Base-by-base conservation (phyloP, 2,888 invertebrate genomes). In the Idaea dimidiata region DNA sequence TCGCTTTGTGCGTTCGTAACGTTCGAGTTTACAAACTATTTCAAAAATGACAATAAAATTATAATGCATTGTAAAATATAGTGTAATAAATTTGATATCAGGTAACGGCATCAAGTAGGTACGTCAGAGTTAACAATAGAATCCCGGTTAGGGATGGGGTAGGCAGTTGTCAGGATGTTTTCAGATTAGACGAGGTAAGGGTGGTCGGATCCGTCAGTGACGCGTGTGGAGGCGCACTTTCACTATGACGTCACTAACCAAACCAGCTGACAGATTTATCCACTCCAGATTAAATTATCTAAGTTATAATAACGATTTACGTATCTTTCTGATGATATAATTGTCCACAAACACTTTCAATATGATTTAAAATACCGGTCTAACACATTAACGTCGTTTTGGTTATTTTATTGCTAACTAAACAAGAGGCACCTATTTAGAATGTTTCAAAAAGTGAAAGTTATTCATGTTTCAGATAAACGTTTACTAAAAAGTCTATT, bases 181-280 rank as follows among this genome's bases (percentile, higher is more conserved):
- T 67, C 67, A 67, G 70, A 59, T 61, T 66, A 74, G 74, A 72
- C 75, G 72, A 73, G 73, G 77, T 76, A 74, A 71, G 66, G 64
- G 66, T 69, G 64, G 66, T 71, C 68, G 72, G 66, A 65, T 65
- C 70, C 65, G 70, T 71, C 75, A 58, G 74, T 88, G 87, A 87
- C 87, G 85, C 81, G 79, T 72, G 72, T 69, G 74, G 78, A 80
- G 78, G 73, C 76, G 79, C 76, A 76, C 69, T 75, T 75, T 66
- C 71, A 74, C 65, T 65, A 78, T 88, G 88, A 91, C 90, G 90
- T 90, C 88, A 88, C 72, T 67, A 24, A 64, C 17, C 56, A 56
- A 43, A 58, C 62, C 72, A 72, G 70, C 72, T 72, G 70, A 66
- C 64, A 64, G 65, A 63, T 61, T 24, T 83, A 84, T 61, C 83